Conservation (phyloP, 1,140 invertebrate genomes). For the Theocolax elegans region DNA sequence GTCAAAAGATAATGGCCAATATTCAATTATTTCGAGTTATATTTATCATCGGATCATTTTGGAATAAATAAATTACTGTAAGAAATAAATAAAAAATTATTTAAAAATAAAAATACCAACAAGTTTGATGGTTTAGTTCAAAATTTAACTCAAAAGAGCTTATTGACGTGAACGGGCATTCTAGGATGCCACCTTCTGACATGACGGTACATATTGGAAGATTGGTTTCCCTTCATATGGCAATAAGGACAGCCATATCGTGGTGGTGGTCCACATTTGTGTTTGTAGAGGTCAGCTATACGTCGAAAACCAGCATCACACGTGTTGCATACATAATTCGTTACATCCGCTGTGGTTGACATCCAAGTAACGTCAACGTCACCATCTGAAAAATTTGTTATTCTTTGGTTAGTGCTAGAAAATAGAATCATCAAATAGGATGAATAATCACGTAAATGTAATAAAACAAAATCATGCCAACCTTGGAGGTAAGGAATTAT, state of each 20-base stretch:
- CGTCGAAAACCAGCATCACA: constrained; percentile 57
- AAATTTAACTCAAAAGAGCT: constrained; percentile 7
- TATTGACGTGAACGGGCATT: constrained; percentile 18
- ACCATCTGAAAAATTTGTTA: constrained; percentile 21
- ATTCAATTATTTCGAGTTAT: too few relatives aligned
- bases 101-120: too few relatives aligned
- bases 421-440: too few relatives aligned
- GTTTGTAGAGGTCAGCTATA: constrained; percentile 64
- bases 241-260: constrained; percentile 83
- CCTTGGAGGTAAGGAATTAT: too few relatives aligned
- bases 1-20: too few relatives aligned
- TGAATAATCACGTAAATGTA: too few relatives aligned
- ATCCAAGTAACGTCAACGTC: too few relatives aligned
- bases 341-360: constrained; percentile 24
- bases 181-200: constrained; percentile 54
- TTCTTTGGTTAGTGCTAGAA: not conserved
- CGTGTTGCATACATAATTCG: constrained; percentile 54
- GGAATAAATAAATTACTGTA: too few relatives aligned
- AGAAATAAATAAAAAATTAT: too few relatives aligned
- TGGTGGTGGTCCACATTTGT: constrained; percentile 78
- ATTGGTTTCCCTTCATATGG: constrained; percentile 66
- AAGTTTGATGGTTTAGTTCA: too few relatives aligned
- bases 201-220: constrained; percentile 63
- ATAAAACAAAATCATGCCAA: too few relatives aligned
- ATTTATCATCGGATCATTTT: too few relatives aligned